Percentiles rank a stretch among this genome's conserved stretches.
phyloP scores from a whole-genome alignment of 2,888 invertebrate species.

The Sympetrum striolatum region DNA sequence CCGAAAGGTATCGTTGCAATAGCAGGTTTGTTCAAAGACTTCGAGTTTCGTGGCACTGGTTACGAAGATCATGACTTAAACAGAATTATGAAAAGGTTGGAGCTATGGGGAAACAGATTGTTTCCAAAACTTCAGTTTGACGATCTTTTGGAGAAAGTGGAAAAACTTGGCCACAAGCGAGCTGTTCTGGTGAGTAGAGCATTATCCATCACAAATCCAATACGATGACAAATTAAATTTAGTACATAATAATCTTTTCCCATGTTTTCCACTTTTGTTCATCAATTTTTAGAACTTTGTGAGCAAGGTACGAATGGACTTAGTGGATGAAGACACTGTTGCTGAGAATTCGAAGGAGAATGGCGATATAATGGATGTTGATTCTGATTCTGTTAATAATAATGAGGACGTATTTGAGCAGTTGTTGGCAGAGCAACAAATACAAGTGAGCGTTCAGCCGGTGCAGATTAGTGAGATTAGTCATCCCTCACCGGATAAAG shows the following conservation, averaged over 20 bases:
- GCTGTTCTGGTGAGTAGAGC: constrained; percentile 70
- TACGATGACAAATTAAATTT: neutral
- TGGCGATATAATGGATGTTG: constrained; percentile 56
- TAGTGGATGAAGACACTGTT: constrained; percentile 58
- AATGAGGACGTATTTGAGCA: constrained; percentile 71
- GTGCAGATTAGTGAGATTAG: neutral
- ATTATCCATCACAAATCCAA: constrained; percentile 23
- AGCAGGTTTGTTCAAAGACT: constrained; percentile 78
- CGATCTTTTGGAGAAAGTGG: constrained; percentile 80
- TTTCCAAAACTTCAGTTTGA: constrained; percentile 90
- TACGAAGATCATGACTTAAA: constrained; percentile 84
- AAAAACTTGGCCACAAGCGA: constrained; percentile 83
- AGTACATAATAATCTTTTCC: too few relatives aligned
- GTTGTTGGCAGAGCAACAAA: constrained; percentile 56
- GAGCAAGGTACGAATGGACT: constrained; percentile 66
- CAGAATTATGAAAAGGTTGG: constrained; percentile 78
- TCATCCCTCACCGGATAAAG: neutral
- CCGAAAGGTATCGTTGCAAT: constrained; percentile 82
- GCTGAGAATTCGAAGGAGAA: constrained; percentile 55
- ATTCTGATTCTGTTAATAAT: constrained; percentile 56
- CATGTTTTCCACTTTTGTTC: neutral
- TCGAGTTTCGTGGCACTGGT: constrained; percentile 83
- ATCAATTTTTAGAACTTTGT: constrained; percentile 61
- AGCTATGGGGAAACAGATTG: constrained; percentile 93
- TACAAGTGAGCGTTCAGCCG: neutral